Evolutionary conservation across 2,888 invertebrate genomes (phyloP).

Genomic region (Ectobius pallidus): DNA sequence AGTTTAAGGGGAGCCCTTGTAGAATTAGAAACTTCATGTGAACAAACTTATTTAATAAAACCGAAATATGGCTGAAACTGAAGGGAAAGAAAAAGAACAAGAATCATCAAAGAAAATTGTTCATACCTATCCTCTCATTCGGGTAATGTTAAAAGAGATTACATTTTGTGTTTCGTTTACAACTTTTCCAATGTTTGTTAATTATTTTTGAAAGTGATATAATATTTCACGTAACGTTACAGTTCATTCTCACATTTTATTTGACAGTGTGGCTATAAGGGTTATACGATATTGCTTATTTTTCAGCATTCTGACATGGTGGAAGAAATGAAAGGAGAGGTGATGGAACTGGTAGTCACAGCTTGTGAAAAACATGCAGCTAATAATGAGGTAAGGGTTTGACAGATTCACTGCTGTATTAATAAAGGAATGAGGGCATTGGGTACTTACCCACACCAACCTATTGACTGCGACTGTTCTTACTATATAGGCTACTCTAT

Average conservation of each 20-base stretch:
- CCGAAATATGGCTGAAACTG: slow-evolving; percentile 29
- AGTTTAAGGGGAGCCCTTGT: no score
- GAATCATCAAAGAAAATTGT: slow-evolving; percentile 69
- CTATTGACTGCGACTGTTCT: no score
- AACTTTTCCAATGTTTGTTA: no score
- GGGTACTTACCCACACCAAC: no score
- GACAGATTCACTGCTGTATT: not conserved
- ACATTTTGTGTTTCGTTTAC: not conserved
- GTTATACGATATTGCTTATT: not conserved
- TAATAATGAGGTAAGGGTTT: slow-evolving; percentile 83
- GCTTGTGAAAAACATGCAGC: slow-evolving; percentile 90
- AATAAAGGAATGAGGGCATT: no score
- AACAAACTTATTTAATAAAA: no score
- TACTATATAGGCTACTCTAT: no score
- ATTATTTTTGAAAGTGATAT: no score
- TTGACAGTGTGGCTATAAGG: not conserved
- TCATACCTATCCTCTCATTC: slow-evolving; percentile 82
- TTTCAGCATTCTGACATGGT: slow-evolving; percentile 88
- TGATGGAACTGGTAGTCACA: slow-evolving; percentile 88
- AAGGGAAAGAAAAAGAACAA: slow-evolving; percentile 51
- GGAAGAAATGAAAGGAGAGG: slow-evolving; percentile 90
- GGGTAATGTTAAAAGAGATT: slow-evolving; percentile 62
- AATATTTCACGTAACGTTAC: no score
- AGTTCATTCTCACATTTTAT: not conserved
- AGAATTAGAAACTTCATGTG: no score